Conservation (phyloP, 1,140 invertebrate genomes). For the Melipona quadrifasciata region DNA sequence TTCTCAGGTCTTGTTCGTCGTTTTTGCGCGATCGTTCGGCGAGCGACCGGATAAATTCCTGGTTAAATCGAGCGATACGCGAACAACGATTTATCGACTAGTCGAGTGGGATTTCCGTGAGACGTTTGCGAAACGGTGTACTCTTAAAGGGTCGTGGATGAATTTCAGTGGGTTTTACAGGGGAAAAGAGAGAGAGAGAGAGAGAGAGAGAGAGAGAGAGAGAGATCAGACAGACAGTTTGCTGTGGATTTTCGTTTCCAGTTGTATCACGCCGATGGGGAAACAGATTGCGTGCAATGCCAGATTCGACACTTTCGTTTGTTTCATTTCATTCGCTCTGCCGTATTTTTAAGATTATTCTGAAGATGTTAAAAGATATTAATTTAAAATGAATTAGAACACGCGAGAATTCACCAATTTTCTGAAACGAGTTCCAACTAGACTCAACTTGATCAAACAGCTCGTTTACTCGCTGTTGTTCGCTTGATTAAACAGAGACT, state of each 20-base stretch:
- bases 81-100: constrained; percentile 6
- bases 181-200: neutral
- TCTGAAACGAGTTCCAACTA: neutral
- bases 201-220: no score
- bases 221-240: neutral
- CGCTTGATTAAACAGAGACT: neutral
- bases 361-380: no score
- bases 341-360: no score
- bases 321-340: no score
- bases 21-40: neutral
- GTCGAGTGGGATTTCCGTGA: neutral
- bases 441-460: neutral
- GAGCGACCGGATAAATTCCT: neutral
- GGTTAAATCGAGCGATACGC: constrained; percentile 13
- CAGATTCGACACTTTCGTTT: no score
- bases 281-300: neutral
- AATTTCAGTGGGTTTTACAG: neutral
- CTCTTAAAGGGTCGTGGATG: neutral
- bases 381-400: no score
- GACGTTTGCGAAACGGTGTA: neutral
- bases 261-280: neutral
- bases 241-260: neutral
- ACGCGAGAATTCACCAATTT: neutral
- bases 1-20: neutral
- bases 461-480: neutral